phyloP scores from a whole-genome alignment of 2,797 vertebrate species.

The Perodicticus potto region DNA sequence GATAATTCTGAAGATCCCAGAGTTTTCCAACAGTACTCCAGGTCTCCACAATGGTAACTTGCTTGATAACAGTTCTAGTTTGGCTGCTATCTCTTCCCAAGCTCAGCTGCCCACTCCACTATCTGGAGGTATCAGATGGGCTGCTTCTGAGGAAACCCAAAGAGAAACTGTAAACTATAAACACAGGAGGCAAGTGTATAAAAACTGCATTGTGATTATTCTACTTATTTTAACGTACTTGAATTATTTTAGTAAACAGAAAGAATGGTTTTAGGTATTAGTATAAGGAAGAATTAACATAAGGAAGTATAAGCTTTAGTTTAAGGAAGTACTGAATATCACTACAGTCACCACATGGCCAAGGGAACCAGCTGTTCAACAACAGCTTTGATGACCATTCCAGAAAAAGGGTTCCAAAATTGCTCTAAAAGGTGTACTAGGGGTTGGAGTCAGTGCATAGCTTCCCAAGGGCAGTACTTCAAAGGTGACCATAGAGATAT shows the following conservation, averaged over 20 bases:
- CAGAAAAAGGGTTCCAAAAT: too few species aligned
- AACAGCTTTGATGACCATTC: too few species aligned
- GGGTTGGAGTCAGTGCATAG: too few species aligned
- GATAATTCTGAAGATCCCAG: not conserved
- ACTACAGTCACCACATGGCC: too few species aligned
- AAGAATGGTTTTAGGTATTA: not conserved
- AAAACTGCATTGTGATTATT: not conserved
- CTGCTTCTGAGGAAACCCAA: not conserved
- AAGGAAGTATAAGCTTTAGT: too few species aligned
- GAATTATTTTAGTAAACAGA: not conserved
- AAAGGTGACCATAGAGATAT: too few species aligned
- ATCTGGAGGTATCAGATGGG: not conserved
- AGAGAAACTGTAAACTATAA: not conserved
- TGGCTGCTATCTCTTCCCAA: not conserved
- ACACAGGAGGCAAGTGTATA: not conserved
- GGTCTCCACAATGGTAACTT: not conserved
- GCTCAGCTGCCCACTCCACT: not conserved
- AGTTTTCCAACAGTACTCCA: not conserved
- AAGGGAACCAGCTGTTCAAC: too few species aligned
- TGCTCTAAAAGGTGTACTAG: too few species aligned
- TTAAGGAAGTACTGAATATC: too few species aligned
- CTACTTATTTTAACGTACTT: not conserved
- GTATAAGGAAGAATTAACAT: not conserved
- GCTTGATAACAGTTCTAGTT: not conserved
- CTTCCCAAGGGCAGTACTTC: too few species aligned